phyloP scores from a whole-genome alignment of 2,797 vertebrate species.

The Anisognathus igniventris region DNA sequence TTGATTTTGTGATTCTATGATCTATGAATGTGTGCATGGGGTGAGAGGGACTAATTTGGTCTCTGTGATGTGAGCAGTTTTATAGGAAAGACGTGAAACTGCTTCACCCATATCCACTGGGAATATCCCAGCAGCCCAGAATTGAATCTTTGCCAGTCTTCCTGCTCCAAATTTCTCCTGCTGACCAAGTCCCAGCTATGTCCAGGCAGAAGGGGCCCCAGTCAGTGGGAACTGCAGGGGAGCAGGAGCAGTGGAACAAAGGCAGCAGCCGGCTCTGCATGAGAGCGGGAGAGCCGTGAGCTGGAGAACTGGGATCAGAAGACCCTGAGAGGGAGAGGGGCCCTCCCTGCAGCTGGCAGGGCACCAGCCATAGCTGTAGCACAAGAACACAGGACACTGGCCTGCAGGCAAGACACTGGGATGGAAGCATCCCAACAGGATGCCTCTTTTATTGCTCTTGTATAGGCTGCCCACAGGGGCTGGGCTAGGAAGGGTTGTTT shows the following conservation, averaged over 20 bases:
- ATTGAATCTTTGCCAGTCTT: not conserved
- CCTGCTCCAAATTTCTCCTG: not conserved
- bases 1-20: not conserved
- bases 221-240: not conserved
- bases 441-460: not conserved
- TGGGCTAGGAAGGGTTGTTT: not conserved
- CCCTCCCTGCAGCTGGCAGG: not conserved
- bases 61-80: not conserved
- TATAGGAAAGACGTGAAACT: not conserved
- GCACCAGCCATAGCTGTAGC: not conserved
- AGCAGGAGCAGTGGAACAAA: fast-evolving
- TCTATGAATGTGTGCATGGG: not conserved
- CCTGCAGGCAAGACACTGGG: not conserved
- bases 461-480: not conserved
- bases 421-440: not conserved
- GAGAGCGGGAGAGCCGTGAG: not conserved
- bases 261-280: not conserved
- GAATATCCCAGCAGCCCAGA: not conserved
- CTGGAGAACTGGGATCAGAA: not conserved
- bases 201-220: not conserved
- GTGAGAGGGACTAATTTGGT: not conserved
- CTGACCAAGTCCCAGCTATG: not conserved
- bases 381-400: not conserved
- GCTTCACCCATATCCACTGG: not conserved
- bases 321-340: not conserved